Evolutionary conservation across 2,113 vertebrate genomes (phyloP), one percentile per base, ranked within the genome.

Genomic region (Plecotus auritus): DNA sequence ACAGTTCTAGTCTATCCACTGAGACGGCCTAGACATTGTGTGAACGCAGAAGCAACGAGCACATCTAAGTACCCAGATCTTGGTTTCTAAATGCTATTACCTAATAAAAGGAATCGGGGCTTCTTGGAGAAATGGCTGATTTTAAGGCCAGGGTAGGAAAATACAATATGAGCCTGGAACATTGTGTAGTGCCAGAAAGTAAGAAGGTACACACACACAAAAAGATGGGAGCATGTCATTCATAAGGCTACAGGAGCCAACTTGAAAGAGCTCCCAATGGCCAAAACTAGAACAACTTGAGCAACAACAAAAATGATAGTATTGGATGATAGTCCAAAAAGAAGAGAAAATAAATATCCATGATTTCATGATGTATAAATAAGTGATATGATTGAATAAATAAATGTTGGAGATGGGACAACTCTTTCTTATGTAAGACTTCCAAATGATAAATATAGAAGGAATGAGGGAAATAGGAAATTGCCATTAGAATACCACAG

Each of bases 391-490:
- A 49, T 32, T 91, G 64, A 88, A 78, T 88, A 70, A 93, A 91
- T 84, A 76, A 93, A 70, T 87, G 9, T 49, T 91, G 42, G 78
- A 84, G 61, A 81, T 22, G 23, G 23, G 70, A 73, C 28, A 78
- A 54, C 23, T 77, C 45, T 69, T 80, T 23, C 35, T 54, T 86
- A 61, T 77, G 77, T 86, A 73, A 84, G 66, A 91, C 66, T 74
- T 77, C 70, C 59, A 88, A 88, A 85, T 89, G 37, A 67, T 64
- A 78, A 94, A 80, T 85, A 73, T 54, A 85, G 54, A 84, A 85
- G 45, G 37, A 80, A 80, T 93, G 81, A 54, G 2, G 26, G 45
- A 85, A 73, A 88, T 70, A 83, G 72, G 72, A 93, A 73, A 80
- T 73, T 85, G 72, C 32, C 22, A 66, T 85, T 90, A 73, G 20